Conservation (phyloP, 2,888 invertebrate genomes). For the Hipparchia semele region DNA sequence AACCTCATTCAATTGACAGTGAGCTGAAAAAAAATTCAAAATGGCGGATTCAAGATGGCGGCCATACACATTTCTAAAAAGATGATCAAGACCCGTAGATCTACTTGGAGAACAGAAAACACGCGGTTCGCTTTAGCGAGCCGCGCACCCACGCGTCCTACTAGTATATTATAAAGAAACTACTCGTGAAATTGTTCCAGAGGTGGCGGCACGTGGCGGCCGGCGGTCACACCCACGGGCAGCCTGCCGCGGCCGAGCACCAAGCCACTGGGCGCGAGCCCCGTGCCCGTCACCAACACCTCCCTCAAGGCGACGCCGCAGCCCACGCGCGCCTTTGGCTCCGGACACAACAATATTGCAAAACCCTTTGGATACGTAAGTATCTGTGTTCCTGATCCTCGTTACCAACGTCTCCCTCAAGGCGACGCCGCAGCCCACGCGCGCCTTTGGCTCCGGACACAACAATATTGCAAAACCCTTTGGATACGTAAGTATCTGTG, state of each 20-base stretch:
- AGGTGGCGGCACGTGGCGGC: slow-evolving; percentile 96
- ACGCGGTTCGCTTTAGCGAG: too few species aligned
- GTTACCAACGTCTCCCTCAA: slow-evolving; percentile 95
- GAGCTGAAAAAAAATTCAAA: too few species aligned
- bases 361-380: slow-evolving; percentile 89
- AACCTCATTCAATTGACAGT: too few species aligned
- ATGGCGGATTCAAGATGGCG: too few species aligned
- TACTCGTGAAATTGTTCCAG: slow-evolving; percentile 68
- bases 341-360: slow-evolving; percentile 93
- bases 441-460: slow-evolving; percentile 93
- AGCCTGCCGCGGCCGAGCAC: slow-evolving; percentile 85
- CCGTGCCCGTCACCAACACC: slow-evolving; percentile 92
- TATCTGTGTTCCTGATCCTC: slow-evolving; percentile 56
- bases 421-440: slow-evolving; percentile 86
- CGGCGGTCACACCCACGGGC: slow-evolving; percentile 92
- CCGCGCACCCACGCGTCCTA: too few species aligned
- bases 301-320: slow-evolving; percentile 90
- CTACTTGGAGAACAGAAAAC: too few species aligned
- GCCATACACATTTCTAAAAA: too few species aligned
- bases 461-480: slow-evolving; percentile 95
- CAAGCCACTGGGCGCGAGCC: slow-evolving; percentile 76
- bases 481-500: slow-evolving; percentile 70
- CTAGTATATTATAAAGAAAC: not conserved
- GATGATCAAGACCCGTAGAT: too few species aligned
- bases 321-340: slow-evolving; percentile 89